A percentile compares a stretch with the other conserved stretches of the same genome.
phyloP scores from a whole-genome alignment of 2,797 vertebrate genomes.

The Gymnocypris eckloni region DNA sequence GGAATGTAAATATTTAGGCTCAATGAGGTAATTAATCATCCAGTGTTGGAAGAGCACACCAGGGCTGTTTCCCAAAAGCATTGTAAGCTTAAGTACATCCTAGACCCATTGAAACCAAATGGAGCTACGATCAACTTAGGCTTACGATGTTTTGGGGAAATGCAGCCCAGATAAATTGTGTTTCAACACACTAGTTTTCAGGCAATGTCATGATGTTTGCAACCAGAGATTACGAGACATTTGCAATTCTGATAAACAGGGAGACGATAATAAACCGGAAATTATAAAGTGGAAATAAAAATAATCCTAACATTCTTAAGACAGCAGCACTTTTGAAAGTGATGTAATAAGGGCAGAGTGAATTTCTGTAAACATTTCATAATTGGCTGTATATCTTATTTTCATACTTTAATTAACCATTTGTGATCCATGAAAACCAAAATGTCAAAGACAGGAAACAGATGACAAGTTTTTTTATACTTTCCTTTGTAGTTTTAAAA shows the following conservation, averaged over 20 bases:
- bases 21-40: not conserved
- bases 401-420: not conserved
- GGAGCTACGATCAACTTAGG: too few species aligned
- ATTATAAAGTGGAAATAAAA: slow-evolving; percentile 7
- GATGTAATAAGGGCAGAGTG: not conserved
- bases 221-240: not conserved
- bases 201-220: not conserved
- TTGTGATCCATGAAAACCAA: not conserved
- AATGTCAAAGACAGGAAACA: not conserved
- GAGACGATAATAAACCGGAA: not conserved
- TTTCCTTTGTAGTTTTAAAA: not conserved
- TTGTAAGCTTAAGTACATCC: too few species aligned
- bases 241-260: not conserved
- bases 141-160: too few species aligned
- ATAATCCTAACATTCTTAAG: not conserved
- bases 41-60: not conserved
- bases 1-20: slow-evolving; percentile 43
- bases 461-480: not conserved
- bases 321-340: not conserved
- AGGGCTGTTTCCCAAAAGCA: too few species aligned
- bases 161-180: not conserved
- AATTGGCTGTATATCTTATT: not conserved
- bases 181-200: not conserved
- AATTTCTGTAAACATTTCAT: not conserved
- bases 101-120: too few species aligned